A percentile compares a stretch with the other conserved stretches of the same genome.
phyloP scores from a whole-genome alignment of 2,113 vertebrate genomes.

The Proterorhinus semilunaris region DNA sequence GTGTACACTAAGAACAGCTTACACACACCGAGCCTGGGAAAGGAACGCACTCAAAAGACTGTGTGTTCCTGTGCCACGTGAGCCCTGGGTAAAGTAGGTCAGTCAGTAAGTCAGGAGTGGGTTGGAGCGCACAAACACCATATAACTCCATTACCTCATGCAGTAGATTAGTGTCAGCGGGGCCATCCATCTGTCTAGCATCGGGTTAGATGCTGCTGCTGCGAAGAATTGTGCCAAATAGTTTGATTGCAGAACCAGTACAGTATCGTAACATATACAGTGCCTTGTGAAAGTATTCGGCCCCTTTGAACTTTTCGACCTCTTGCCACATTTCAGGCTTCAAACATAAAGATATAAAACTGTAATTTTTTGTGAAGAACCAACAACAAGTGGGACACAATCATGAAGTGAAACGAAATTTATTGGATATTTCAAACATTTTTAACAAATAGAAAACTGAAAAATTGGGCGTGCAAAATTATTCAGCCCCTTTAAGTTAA shows the following conservation, averaged over 20 bases:
- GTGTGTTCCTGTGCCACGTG: slow-evolving; percentile 58
- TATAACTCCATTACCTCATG: slow-evolving; percentile 72
- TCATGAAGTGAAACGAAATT: no score
- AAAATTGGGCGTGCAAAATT: no score
- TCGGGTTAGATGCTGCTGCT: slow-evolving; percentile 45
- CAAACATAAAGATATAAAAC: no score
- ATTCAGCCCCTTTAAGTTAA: no score
- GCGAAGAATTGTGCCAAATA: slow-evolving; percentile 25
- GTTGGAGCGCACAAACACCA: slow-evolving; percentile 56
- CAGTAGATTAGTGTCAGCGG: slow-evolving; percentile 69
- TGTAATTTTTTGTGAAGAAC: no score
- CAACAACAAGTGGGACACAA: no score
- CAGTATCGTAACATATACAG: not conserved
- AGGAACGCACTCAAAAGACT: slow-evolving; percentile 7
- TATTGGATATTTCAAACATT: no score
- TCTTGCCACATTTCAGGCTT: no score
- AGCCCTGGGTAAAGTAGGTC: slow-evolving; percentile 68
- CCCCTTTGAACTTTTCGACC: no score
- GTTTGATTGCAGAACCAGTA: not conserved
- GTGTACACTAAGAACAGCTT: not conserved
- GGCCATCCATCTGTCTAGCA: slow-evolving; percentile 60
- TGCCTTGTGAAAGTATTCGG: no score
- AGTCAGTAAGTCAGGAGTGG: slow-evolving; percentile 71
- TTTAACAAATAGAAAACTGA: no score
- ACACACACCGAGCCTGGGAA: slow-evolving; percentile 41